Conservation (phyloP, 2,113 vertebrate genomes). For the Physeter macrocephalus region DNA sequence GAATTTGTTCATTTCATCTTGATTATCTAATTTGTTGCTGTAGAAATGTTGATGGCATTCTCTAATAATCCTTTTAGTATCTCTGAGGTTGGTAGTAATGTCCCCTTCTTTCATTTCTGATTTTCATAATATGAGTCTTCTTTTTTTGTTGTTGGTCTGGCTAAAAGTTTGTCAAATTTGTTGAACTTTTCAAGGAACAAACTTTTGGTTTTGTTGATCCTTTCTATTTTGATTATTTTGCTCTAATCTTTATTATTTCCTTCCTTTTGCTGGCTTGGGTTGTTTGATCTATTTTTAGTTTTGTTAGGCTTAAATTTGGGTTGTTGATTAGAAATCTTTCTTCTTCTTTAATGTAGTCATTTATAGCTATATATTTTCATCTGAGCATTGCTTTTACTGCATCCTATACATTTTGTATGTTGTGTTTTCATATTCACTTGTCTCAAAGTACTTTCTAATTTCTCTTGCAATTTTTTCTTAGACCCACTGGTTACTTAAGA, state of each 20-base stretch:
- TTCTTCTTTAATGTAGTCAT: background rate
- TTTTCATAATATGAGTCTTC: background rate
- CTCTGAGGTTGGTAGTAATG: background rate
- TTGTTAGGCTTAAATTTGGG: background rate
- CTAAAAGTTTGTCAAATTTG: background rate
- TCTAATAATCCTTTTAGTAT: background rate
- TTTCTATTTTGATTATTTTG: background rate
- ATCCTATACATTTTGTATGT: background rate
- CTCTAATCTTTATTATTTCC: background rate
- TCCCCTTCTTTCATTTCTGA: background rate
- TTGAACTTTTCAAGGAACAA: background rate
- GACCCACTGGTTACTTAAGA: background rate
- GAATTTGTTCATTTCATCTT: background rate
- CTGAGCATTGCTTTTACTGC: background rate
- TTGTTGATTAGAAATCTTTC: background rate
- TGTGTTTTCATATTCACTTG: background rate
- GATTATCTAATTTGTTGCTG: background rate
- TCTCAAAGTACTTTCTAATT: background rate
- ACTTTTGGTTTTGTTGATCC: background rate
- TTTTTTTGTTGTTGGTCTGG: background rate
- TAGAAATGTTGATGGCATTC: background rate
- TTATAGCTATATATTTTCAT: background rate
- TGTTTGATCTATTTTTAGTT: background rate
- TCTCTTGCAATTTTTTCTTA: background rate
- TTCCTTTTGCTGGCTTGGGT: background rate